phyloP scores from a whole-genome alignment of 2,888 invertebrate genomes.

The Cephus pulcher region DNA sequence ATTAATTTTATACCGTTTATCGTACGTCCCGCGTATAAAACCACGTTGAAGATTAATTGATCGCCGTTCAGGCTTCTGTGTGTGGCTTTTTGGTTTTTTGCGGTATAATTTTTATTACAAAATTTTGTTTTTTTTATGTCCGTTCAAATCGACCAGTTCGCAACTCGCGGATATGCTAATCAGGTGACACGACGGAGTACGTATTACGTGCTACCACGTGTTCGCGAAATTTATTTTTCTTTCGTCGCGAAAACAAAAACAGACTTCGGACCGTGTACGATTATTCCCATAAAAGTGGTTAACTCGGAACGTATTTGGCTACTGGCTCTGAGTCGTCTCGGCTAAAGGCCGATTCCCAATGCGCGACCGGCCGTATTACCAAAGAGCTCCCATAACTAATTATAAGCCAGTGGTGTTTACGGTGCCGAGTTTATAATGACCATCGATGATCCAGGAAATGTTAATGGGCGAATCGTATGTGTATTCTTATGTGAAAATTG shows the following conservation, averaged over 20 bases:
- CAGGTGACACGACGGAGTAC: neutral
- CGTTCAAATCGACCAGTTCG: neutral
- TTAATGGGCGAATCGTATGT: neutral
- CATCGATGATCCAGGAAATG: neutral
- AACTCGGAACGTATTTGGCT: neutral
- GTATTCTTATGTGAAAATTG: neutral
- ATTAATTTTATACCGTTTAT: neutral
- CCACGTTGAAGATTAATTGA: neutral
- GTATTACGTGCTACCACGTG: neutral
- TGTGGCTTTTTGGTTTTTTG: neutral
- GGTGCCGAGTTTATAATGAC: neutral
- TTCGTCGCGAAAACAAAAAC: neutral
- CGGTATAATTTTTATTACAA: neutral
- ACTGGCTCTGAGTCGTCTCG: no score
- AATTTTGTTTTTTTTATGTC: rapidly evolving
- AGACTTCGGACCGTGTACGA: neutral
- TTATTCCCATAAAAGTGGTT: neutral
- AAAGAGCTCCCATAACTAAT: neutral
- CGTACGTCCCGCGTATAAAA: neutral
- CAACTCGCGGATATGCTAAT: neutral
- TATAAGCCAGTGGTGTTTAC: neutral
- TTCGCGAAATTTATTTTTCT: neutral
- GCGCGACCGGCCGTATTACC: neutral
- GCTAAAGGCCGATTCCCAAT: neutral
- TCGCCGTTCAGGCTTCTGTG: neutral